Base-by-base conservation (phyloP, 2,113 vertebrate genomes). In the Ginglymostoma cirratum region DNA sequence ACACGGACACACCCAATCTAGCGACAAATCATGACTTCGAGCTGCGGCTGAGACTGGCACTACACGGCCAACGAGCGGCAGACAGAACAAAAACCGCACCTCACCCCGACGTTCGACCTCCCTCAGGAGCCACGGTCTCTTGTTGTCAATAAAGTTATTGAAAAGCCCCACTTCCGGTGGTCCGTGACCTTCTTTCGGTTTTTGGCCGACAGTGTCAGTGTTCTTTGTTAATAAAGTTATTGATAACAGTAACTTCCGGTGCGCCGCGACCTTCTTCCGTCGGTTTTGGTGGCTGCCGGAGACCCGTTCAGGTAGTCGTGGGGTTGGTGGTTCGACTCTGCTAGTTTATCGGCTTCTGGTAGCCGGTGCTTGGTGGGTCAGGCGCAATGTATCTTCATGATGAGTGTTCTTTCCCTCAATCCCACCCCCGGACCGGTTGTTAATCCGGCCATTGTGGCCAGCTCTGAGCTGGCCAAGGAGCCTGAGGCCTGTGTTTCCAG, bases 211-310 rank as follows among this genome's bases (percentile, higher is more conserved):
- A 0, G 21, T 24, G 19, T 15, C 70, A 1, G 24, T 72, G 42
- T 23, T 48, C 5, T 42, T 23, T 87, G 85, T 87, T 27, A 52
- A 87, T 87, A 87, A 52, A 87, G 85, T 87, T 87, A 48, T 52
- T 87, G 42, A 48, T 48, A 21, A 34, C 1, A 65, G 24, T 27
- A 27, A 34, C 24, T 86, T 90, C 87, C 87, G 87, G 87, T 34
- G 45, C 1, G 30, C 27, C 12, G 0, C 55, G 52, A 87, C 21
- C 45, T 52, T 27, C 48, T 61, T 90, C 87, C 87, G 87, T 61
- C 87, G 87, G 15, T 30, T 19, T 27, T 14, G 27, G 52, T 2
- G 97, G 97, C 97, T 61, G 55, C 96, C 78, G 2, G 0, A 0
- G 27, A n/a, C 17, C 4, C 38, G 10, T 45, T 90, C 19, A 30